Evolutionary conservation across 1,140 invertebrate species (phyloP), one percentile per base, ranked within the genome.

Genomic region (Linepithema humile): DNA sequence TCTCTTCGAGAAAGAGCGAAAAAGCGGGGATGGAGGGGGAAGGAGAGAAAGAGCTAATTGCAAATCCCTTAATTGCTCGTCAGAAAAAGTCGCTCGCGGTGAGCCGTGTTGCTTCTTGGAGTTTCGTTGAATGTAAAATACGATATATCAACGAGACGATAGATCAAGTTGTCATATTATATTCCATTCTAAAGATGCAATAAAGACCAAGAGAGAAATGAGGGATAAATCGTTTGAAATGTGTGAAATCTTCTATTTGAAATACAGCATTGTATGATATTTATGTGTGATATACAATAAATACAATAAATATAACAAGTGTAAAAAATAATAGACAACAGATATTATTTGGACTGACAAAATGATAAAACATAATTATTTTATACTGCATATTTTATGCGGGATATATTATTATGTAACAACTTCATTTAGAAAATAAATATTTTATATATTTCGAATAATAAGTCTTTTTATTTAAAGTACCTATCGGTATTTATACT

Each of bases 1-100:
- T 78, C 55, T 85, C 29, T 38, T 64, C 29, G 7, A 50, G 45
- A 35, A 5, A 50, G 20, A 50, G 32, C 2, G 15, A 12, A 0
- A 5, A 9, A 5, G 6, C n/a, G n/a, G n/a, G n/a, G n/a, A n/a
- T n/a, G 9, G 9, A 2, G 5, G 0, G 0, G 26, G n/a, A 4
- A 20, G n/a, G 26, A 40, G 59, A 62, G 57, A 45, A 38, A 38
- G 74, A 65, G 85, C 85, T 87, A 89, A 89, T 89, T 89, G 78
- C 83, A 89, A 89, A 89, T 87, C 85, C 88, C 69, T 87, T 89
- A 85, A 90, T 90, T 90, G 73, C 83, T 59, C n/a, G 53, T 73
- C 48, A 72, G 65, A 55, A 82, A 85, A 87, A 85, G 48, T 84
- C 70, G 38, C 29, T 5, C 17, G n/a, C 29, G 67, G 50, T 64